Conservation (phyloP, 1,140 invertebrate species). For the Scaptomyza pallida region DNA sequence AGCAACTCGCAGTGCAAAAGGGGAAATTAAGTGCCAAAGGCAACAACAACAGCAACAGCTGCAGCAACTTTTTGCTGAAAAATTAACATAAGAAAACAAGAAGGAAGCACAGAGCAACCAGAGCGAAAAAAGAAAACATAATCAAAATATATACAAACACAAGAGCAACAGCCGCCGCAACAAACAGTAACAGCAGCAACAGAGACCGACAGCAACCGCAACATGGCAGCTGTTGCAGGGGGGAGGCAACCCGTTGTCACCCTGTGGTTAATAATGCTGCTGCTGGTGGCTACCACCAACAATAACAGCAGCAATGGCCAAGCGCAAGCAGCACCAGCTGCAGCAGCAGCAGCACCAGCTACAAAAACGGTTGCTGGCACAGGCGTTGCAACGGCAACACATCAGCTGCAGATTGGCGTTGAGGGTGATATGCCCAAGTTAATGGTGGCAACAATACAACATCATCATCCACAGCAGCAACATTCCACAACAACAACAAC, state of each 20-base stretch:
- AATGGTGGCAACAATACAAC: constrained; percentile 11
- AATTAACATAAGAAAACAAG: constrained; percentile 63
- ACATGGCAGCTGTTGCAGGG: constrained; percentile 38
- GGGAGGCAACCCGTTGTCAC: constrained; percentile 13
- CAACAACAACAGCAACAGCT: constrained; percentile 45
- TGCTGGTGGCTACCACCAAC: constrained; percentile 36
- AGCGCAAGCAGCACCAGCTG: constrained; percentile 37
- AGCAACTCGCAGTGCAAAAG: constrained; percentile 32
- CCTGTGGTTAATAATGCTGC: constrained; percentile 46
- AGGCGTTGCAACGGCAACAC: constrained; percentile 23
- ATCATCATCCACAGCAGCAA: constrained; percentile 10
- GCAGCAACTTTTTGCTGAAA: constrained; percentile 40
- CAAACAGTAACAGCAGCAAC: constrained; percentile 31
- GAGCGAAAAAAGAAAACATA: constrained; percentile 37
- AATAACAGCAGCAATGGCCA: constrained; percentile 19
- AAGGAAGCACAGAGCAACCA: constrained; percentile 7
- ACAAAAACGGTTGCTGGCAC: constrained; percentile 11
- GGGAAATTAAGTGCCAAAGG: constrained; percentile 66
- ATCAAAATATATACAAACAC: constrained; percentile 34
- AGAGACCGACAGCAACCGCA: constrained; percentile 26
- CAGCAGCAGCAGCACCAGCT: constrained; percentile 20
- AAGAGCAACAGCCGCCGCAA: constrained; percentile 30
- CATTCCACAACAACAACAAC: background rate
- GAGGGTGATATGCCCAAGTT: constrained; percentile 42
- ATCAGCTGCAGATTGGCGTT: constrained; percentile 35